Evolutionary conservation across 2,113 vertebrate species (phyloP).

Genomic region (Heterochromis multidens): DNA sequence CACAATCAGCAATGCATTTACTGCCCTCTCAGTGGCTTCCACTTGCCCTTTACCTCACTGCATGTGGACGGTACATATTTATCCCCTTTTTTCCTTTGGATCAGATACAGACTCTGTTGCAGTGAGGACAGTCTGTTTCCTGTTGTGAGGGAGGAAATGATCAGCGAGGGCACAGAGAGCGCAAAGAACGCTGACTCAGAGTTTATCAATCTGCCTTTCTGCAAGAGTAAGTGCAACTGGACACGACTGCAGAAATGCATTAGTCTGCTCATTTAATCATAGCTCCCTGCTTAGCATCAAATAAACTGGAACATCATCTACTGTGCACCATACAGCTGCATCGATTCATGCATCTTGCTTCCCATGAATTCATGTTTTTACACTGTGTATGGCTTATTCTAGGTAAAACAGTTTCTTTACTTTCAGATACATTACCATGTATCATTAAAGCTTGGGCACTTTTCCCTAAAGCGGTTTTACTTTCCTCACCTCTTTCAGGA

Average conservation of each 20-base stretch:
- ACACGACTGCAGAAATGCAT: conserved; percentile 53
- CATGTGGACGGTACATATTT: not conserved
- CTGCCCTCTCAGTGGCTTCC: not conserved
- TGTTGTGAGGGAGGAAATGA: conserved; percentile 57
- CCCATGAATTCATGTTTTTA: not conserved
- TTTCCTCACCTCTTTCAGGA: not conserved
- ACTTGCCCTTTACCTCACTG: not conserved
- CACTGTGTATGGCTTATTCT: not conserved
- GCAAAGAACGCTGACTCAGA: conserved; percentile 60
- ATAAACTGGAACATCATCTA: conserved; percentile 19
- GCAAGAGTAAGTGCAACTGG: conserved; percentile 61
- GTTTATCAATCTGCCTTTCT: conserved; percentile 66
- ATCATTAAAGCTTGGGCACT: not conserved
- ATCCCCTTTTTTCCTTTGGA: not conserved
- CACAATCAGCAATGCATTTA: not conserved
- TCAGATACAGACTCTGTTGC: conserved; percentile 22
- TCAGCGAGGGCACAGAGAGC: conserved; percentile 34
- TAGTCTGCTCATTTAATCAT: conserved; percentile 39
- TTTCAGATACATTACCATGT: not conserved
- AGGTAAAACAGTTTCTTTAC: not conserved
- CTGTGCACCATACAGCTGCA: not conserved
- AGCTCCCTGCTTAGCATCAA: conserved; percentile 27
- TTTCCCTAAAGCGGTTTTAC: conserved; percentile 20
- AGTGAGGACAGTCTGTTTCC: conserved; percentile 55
- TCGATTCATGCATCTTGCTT: not conserved